These are phyloP conservation scores for Lithophane semibrunnea DNA, from an alignment of 2,888 invertebrate species.

Conservation along the genomic window DNA sequence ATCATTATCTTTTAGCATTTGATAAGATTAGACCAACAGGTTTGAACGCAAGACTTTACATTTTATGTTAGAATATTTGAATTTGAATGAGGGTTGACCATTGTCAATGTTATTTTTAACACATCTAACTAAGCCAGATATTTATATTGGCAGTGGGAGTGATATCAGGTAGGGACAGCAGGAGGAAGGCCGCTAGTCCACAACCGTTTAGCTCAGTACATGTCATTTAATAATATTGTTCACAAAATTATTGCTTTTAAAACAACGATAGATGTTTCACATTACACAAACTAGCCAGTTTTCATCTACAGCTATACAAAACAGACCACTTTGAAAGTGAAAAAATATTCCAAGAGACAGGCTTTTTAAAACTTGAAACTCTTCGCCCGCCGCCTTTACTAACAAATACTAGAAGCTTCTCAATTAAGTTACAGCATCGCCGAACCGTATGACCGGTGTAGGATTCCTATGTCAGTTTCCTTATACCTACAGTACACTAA, in stretches of 20 bases:
- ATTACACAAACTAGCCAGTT: not conserved
- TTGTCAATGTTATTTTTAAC: too few relatives aligned
- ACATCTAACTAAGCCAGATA: too few relatives aligned
- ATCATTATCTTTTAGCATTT: too few relatives aligned
- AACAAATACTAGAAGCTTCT: conserved; percentile 34
- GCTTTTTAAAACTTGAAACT: conserved; percentile 40
- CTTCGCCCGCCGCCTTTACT: conserved; percentile 7
- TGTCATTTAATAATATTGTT: too few relatives aligned
- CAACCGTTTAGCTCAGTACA: not conserved
- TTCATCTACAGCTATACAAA: not conserved
- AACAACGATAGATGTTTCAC: not conserved
- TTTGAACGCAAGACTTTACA: too few relatives aligned
- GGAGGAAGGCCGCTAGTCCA: not conserved
- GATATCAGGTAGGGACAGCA: too few relatives aligned
- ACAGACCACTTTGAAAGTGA: conserved; percentile 2
- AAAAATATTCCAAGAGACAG: conserved; percentile 15
- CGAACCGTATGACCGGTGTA: conserved; percentile 27
- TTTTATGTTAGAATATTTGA: too few relatives aligned
- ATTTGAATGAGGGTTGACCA: too few relatives aligned
- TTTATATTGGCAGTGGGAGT: too few relatives aligned
- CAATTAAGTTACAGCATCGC: conserved; percentile 35
- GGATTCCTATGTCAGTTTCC: conserved; percentile 39
- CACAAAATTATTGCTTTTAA: too few relatives aligned
- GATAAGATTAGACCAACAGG: too few relatives aligned
- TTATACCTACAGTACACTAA: conserved; percentile 41